Evolutionary conservation across 2,113 vertebrate genomes (phyloP), one percentile per base, ranked within the genome.

Genomic region (Platichthys flesus): DNA sequence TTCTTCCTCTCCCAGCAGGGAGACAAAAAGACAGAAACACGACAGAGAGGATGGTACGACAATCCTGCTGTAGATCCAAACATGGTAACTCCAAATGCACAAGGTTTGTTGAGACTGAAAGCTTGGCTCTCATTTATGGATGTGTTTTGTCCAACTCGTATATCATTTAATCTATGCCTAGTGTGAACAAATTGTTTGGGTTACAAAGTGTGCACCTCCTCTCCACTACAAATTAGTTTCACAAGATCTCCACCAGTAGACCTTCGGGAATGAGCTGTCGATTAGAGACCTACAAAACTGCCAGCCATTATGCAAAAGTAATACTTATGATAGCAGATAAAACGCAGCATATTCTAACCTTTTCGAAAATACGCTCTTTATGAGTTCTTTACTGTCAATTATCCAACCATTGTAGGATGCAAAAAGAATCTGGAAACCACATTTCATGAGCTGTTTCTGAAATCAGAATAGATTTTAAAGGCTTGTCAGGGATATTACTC

Each of bases 221-320:
- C 31, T 31, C 5, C 31, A 51, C 5, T 18, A 51, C 37, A 56
- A 42, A 84, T 80, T 80, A 76, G 80, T 78, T 73, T 63, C 70
- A 66, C 9, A 49, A 79, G 58, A 80, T 55, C 45, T 65, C 20
- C 45, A 49, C 55, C 67, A 74, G 82, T 15, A 47, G 78, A 85
- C 60, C 84, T 87, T 40, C 65, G 84, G 68, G 82, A 24, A 0
- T 31, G 60, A 31, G 16, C 61, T 74, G 71, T 51, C 82, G 78
- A 88, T 84, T 51, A 82, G 37, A 83, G 78, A 61, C 73, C 57
- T 57, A 35, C 56, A 65, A 68, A 67, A 74, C 81, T 83, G 54
- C 79, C 31, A 31, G 31, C 31, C 31, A 31, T 31, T 31, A 31
- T 82, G 74, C 65, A 73, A 35, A 74, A 82, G 74, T 67, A 47